A percentile compares a stretch with the other conserved stretches of the same genome.
These are phyloP conservation scores for Atta cephalotes DNA, from an alignment of 1,140 invertebrate species.

Conservation along the genomic window DNA sequence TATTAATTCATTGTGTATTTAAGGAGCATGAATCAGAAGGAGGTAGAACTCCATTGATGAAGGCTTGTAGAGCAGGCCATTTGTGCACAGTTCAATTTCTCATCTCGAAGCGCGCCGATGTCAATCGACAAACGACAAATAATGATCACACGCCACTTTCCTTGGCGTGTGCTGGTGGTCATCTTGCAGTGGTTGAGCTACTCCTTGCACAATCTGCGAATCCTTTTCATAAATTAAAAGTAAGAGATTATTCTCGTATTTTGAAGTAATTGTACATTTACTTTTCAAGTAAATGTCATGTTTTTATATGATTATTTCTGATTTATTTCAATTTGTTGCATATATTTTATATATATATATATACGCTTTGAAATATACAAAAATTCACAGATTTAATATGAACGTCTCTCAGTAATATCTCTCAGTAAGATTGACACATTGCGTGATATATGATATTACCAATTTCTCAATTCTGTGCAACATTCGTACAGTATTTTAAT, in stretches of 20 bases:
- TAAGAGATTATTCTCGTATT: constrained; percentile 73
- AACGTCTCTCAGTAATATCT: neutral
- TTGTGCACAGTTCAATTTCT: constrained; percentile 99
- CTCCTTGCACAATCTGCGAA: constrained; percentile 96
- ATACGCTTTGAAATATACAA: neutral
- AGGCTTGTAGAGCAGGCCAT: constrained; percentile 99
- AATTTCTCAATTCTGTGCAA: neutral
- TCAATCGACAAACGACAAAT: constrained; percentile 97
- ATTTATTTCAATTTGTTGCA: neutral
- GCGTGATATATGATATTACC: neutral
- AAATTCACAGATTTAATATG: neutral
- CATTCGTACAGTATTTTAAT: neutral
- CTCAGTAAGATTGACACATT: neutral
- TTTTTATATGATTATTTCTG: neutral
- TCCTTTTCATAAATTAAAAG: constrained; percentile 98
- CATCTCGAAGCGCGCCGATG: constrained; percentile 96
- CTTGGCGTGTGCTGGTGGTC: constrained; percentile 98
- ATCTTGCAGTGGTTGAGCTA: constrained; percentile 96
- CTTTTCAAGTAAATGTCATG: neutral
- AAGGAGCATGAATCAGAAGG: constrained; percentile 97
- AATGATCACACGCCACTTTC: constrained; percentile 99
- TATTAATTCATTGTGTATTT: constrained; percentile 1
- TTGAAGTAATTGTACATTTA: neutral
- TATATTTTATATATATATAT: neutral
- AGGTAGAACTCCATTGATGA: constrained; percentile 98